Evolutionary conservation across 2,888 invertebrate genomes (phyloP), one percentile per base, ranked within the genome.

Genomic region (Heliothis peltigera): DNA sequence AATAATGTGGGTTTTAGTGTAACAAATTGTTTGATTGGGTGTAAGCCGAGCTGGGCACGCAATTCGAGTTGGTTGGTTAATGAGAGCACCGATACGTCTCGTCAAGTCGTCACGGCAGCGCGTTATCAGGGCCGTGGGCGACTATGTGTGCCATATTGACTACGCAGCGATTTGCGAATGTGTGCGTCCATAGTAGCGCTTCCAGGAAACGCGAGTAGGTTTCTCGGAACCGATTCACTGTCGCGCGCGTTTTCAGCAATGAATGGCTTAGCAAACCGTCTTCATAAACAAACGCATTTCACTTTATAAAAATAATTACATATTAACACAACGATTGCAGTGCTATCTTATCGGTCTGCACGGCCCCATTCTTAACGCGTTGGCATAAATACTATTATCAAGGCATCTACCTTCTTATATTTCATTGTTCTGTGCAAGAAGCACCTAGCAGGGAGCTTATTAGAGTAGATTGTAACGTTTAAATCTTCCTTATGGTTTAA

Each of bases 161-260:
- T 82, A 79, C 78, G 82, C 78, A 76, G 69, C 68, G 75, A 65
- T 67, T 70, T 85, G 75, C 80, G 83, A 77, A 83, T 90, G 92
- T 91, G 92, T 89, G 93, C 89, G 88, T 77, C 75, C 80, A 87
- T 94, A 93, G 93, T 94, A 91, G 91, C 91, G 90, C 88, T 95
- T 95, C 94, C 92, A 91, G 92, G 94, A 94, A 95, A 89, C 90
- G 89, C 93, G 92, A 90, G 90, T 93, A 90, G 84, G 84, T 92
- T 94, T 94, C 94, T 91, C 88, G 77, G 94, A 92, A 94, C 85
- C 87, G 90, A 92, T 91, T 87, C 89, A 85, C 87, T 89, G 92
- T 92, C 91, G 91, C 91, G 88, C 89, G 87, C 84, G 89, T 89
- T 93, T 93, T 94, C 92, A 93, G 91, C 89, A 91, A 87, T 92